These are phyloP conservation scores for Argyrosomus regius DNA, from an alignment of 2,797 vertebrate genomes.

Conservation along the genomic window DNA sequence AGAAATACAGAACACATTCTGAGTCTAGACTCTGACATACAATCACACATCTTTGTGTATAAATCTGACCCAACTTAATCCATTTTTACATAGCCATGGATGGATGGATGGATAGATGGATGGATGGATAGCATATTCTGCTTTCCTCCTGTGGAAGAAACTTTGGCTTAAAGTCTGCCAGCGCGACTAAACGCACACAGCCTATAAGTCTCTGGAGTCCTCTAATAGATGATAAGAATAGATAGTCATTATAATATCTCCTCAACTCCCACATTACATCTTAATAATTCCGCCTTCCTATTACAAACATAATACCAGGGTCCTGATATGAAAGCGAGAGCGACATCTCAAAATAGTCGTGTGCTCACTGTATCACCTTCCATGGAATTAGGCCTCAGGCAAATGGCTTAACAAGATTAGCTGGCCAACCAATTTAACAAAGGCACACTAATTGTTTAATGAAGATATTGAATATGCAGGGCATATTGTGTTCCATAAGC, in stretches of 20 bases:
- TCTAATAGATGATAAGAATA: slow-evolving; percentile 52
- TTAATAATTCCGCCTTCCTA: slow-evolving; percentile 41
- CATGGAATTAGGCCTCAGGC: slow-evolving; percentile 63
- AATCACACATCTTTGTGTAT: too few relatives aligned
- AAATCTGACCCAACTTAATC: too few relatives aligned
- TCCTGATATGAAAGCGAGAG: slow-evolving; percentile 41
- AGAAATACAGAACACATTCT: too few relatives aligned
- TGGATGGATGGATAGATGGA: neutral
- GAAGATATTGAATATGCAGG: slow-evolving; percentile 79
- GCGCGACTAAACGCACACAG: slow-evolving; percentile 9
- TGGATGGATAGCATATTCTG: neutral
- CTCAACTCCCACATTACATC: slow-evolving; percentile 56
- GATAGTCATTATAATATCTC: slow-evolving; percentile 60
- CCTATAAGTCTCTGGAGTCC: slow-evolving; percentile 31
- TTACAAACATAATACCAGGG: slow-evolving; percentile 52
- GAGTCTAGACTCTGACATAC: too few relatives aligned
- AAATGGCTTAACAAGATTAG: slow-evolving; percentile 76
- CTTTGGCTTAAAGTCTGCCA: slow-evolving; percentile 11
- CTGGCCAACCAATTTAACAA: slow-evolving; percentile 71
- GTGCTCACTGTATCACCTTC: slow-evolving; percentile 69
- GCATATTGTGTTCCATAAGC: slow-evolving; percentile 78
- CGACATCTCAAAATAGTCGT: slow-evolving; percentile 32
- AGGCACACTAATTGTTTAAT: slow-evolving; percentile 79
- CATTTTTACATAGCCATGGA: neutral
- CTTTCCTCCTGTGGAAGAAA: slow-evolving; percentile 7